Evolutionary conservation across 1,140 invertebrate species (phyloP).

Genomic region (Formica selysi): DNA sequence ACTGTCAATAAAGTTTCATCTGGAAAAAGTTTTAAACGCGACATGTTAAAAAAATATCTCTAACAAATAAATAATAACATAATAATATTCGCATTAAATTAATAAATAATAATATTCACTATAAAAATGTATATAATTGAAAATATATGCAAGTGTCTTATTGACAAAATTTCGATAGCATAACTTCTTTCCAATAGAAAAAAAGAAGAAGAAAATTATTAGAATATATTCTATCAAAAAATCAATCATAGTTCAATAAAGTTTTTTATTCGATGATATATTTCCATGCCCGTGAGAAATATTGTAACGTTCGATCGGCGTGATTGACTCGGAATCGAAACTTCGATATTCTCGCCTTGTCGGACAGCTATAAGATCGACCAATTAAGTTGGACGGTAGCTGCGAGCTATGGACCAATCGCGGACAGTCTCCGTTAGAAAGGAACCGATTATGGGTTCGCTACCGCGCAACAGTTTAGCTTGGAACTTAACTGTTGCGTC

Average conservation of each 20-base stretch:
- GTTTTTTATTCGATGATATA: not conserved
- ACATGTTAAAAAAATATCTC: not conserved
- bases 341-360: conserved; percentile 51
- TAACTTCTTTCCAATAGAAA: not conserved
- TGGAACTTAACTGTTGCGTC: conserved; percentile 71
- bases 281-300: not conserved
- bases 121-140: not conserved
- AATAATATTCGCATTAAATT: not conserved
- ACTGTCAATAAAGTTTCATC: conserved; percentile 22
- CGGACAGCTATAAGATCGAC: conserved; percentile 40
- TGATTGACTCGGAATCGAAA: conserved; percentile 19
- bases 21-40: not conserved
- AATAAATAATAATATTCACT: not conserved
- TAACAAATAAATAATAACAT: not conserved
- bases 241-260: not conserved
- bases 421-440: conserved; percentile 73
- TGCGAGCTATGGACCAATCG: conserved; percentile 58
- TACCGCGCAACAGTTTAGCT: conserved; percentile 73
- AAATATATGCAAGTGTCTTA: not conserved
- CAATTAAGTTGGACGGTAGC: conserved; percentile 71
- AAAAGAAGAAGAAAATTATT: not conserved
- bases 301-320: not conserved
- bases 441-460: conserved; percentile 67
- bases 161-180: not conserved
- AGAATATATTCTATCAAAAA: not conserved